A percentile compares a stretch with the other conserved stretches of the same genome.
Evolutionary conservation across 1,140 invertebrate species (phyloP).

Genomic region (Reticulitermes speratus): DNA sequence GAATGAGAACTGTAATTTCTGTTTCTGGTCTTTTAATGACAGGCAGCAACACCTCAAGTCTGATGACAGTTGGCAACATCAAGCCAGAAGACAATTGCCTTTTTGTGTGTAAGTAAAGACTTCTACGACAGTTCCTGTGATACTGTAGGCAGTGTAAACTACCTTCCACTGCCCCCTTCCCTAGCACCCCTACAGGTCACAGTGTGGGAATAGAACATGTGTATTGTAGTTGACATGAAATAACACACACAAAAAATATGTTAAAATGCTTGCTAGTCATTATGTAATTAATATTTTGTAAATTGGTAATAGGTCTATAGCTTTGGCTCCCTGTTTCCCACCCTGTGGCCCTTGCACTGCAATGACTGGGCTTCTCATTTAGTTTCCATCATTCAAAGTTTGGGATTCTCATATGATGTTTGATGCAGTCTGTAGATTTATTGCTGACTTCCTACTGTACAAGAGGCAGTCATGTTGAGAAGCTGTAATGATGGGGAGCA

Average conservation of each 20-base stretch:
- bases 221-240: not conserved
- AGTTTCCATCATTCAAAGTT: not conserved
- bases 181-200: not conserved
- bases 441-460: not conserved
- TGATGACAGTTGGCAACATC: not conserved
- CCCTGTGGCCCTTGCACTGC: not conserved
- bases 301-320: not conserved
- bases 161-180: not conserved
- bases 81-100: not conserved
- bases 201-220: not conserved
- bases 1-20: not conserved
- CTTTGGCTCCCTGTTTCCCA: not conserved
- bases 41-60: not conserved
- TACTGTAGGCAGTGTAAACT: not conserved
- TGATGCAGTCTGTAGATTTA: not conserved
- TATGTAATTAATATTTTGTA: conserved; percentile 8
- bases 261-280: conserved; percentile 2
- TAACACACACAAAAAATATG: not conserved
- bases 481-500: not conserved
- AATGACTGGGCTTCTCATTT: not conserved
- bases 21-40: not conserved
- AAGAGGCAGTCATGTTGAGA: not conserved
- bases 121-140: not conserved
- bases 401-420: not conserved
- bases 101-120: not conserved